Evolutionary conservation across 2,888 invertebrate species (phyloP).

Genomic region (Cephalotes varians): DNA sequence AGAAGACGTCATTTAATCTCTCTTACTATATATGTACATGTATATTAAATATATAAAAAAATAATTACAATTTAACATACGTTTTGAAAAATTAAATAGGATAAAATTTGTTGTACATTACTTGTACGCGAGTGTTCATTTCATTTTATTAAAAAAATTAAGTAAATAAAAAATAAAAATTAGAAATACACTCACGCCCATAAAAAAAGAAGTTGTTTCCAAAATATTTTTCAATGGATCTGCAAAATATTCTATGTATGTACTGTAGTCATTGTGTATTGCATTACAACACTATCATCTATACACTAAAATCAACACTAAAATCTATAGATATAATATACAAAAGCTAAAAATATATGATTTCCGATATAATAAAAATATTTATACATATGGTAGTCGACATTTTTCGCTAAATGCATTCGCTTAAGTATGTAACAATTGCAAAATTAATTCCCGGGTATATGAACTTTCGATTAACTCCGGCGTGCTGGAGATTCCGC

Average conservation of each 20-base stretch:
- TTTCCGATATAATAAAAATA: not conserved
- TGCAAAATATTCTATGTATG: not conserved
- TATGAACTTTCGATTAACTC: conserved; percentile 65
- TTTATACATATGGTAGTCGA: not conserved
- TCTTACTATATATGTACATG: not conserved
- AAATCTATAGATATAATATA: not conserved
- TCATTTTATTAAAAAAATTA: not conserved
- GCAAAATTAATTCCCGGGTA: conserved; percentile 63
- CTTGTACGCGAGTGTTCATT: not conserved
- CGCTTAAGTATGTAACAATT: conserved; percentile 48
- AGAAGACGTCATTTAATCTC: not conserved
- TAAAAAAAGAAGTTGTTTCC: not conserved
- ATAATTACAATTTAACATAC: not conserved
- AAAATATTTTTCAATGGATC: not conserved
- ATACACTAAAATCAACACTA: not conserved
- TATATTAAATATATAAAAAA: not conserved
- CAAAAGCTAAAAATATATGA: not conserved
- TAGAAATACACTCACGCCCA: no score
- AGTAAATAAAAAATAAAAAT: not conserved
- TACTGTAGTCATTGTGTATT: not conserved
- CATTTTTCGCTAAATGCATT: conserved; percentile 56
- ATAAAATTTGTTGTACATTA: not conserved
- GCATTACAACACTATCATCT: not conserved
- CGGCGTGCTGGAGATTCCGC: conserved; percentile 53
- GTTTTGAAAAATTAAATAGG: not conserved